Conservation (phyloP, 2,797 vertebrate genomes). For the Sphenodon punctatus region DNA sequence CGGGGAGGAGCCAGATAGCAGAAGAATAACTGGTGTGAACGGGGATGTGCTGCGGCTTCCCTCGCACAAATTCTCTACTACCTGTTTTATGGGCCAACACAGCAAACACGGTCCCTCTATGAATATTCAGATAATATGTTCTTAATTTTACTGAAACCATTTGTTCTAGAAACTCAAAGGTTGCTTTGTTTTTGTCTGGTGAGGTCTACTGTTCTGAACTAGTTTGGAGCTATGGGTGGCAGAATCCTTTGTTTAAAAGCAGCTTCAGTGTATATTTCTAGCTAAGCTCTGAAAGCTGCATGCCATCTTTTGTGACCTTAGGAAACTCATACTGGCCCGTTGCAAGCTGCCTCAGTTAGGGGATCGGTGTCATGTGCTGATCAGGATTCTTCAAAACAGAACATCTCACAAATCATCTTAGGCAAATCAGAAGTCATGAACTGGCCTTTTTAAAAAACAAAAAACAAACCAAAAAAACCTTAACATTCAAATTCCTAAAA, state of each 20-base stretch:
- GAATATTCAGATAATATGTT: conserved; percentile 22
- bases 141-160: background rate
- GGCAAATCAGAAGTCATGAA: too few species aligned
- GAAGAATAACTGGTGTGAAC: too few species aligned
- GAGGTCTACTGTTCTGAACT: background rate
- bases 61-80: background rate
- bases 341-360: conserved; percentile 43
- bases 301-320: conserved; percentile 16
- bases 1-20: too few species aligned
- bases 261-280: conserved; percentile 35
- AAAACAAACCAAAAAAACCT: too few species aligned
- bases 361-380: background rate
- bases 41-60: too few species aligned
- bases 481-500: too few species aligned
- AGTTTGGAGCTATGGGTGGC: background rate
- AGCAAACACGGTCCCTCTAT: too few species aligned
- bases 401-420: too few species aligned
- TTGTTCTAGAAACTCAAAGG: background rate
- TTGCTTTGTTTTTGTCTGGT: background rate
- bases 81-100: conserved; percentile 38
- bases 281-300: conserved; percentile 47
- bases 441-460: background rate
- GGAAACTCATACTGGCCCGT: conserved; percentile 40
- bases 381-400: background rate
- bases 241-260: conserved; percentile 31